These are phyloP conservation scores for Nasonia vitripennis DNA, from an alignment of 1,140 invertebrate species.

Conservation along the genomic window DNA sequence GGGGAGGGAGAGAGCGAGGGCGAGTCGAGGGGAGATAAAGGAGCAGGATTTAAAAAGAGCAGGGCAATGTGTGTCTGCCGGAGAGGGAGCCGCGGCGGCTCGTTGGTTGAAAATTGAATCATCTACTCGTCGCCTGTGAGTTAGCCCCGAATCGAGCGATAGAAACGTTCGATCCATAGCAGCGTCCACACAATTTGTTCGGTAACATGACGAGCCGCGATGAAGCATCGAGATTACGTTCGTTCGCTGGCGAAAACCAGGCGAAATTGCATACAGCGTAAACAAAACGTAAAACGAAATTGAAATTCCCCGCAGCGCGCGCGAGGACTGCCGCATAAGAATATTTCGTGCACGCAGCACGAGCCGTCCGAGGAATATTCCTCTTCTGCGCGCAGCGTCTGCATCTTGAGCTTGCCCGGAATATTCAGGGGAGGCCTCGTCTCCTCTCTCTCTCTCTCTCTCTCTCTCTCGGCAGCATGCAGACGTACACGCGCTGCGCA, in stretches of 20 bases:
- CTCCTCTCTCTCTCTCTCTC: not conserved
- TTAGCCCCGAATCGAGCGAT: too few species aligned
- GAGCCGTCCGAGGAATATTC: not conserved
- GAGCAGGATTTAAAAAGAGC: not conserved
- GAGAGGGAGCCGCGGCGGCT: not conserved
- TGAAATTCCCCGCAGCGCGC: not conserved
- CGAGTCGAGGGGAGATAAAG: constrained; percentile 2
- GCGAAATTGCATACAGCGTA: too few species aligned
- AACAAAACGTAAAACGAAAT: not conserved
- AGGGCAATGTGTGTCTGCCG: not conserved
- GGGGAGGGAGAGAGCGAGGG: constrained; percentile 26
- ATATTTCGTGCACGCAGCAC: not conserved
- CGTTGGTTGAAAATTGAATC: not conserved
- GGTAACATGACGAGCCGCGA: too few species aligned
- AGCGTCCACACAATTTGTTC: too few species aligned
- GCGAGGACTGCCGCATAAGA: not conserved
- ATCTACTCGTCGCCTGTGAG: not conserved
- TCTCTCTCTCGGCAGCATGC: too few species aligned
- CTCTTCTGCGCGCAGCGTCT: not conserved
- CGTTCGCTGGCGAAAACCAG: too few species aligned
- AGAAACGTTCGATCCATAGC: too few species aligned
- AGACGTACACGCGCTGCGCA: not conserved
- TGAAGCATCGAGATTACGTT: too few species aligned
- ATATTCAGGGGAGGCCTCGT: not conserved
- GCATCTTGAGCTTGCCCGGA: not conserved